Conservation (phyloP, 1,140 invertebrate genomes). For the Eciton burchellii region DNA sequence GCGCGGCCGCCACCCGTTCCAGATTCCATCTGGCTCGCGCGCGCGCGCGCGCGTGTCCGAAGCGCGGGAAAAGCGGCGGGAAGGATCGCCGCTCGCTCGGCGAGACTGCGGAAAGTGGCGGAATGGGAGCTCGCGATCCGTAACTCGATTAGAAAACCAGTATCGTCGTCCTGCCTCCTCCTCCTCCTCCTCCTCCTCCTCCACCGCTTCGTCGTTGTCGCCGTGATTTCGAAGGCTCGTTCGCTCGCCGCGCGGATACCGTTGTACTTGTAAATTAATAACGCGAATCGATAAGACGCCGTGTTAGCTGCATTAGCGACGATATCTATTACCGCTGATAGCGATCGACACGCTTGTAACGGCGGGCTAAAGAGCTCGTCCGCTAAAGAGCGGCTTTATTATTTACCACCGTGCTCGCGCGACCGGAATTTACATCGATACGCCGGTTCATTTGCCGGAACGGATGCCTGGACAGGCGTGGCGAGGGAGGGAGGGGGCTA, state of each 20-base stretch:
- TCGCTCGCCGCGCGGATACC: background rate
- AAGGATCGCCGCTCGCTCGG: slow-evolving; percentile 40
- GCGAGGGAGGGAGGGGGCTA: too few species aligned
- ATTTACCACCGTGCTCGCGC: slow-evolving; percentile 30
- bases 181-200: too few species aligned
- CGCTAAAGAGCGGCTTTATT: slow-evolving; percentile 25
- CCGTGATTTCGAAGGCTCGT: background rate
- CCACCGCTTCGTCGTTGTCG: background rate
- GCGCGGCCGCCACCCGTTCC: slow-evolving; percentile 27
- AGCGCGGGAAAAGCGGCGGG: slow-evolving; percentile 38
- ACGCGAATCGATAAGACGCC: slow-evolving; percentile 44
- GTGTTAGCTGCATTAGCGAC: slow-evolving; percentile 31
- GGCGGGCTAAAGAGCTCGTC: slow-evolving; percentile 37
- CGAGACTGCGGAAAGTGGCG: slow-evolving; percentile 41
- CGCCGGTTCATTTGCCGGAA: slow-evolving; percentile 9
- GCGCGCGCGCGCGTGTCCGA: slow-evolving; percentile 20
- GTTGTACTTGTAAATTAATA: slow-evolving; percentile 48
- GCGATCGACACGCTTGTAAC: slow-evolving; percentile 32
- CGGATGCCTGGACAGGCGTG: too few species aligned
- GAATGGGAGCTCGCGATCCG: slow-evolving; percentile 36
- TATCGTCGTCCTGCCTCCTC: background rate
- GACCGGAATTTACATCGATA: slow-evolving; percentile 13
- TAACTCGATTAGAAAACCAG: slow-evolving; percentile 50
- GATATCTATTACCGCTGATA: slow-evolving; percentile 37
- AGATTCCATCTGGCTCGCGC: slow-evolving; percentile 16